Base-by-base conservation (phyloP, 2,113 vertebrate species). In the Ivindomyrus marchei region DNA sequence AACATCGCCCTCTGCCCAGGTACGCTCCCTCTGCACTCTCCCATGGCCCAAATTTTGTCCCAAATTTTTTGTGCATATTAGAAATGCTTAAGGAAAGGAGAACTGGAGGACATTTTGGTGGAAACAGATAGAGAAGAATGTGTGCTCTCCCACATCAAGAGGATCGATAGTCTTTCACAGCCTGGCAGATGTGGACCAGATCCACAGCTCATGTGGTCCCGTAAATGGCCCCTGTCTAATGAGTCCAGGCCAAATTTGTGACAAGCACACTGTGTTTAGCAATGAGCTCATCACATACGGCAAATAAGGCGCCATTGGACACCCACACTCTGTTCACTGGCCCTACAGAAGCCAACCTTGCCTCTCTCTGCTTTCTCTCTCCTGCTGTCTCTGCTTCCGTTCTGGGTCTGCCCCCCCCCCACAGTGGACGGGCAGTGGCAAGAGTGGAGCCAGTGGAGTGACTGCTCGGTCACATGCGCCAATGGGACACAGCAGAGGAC, bases 1-100 rank as follows among this genome's bases (percentile, higher is more conserved):
- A 99, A 99, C 96, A 99, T 99, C 94, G 98, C 98, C 91, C 97
- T 99, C 89, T 99, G 98, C 91, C 98, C 98, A 96, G 98, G 98
- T 99, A 93, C 90, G 3, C 36, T 46, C 3, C 47, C 31, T 52
- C 47, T 21, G 3, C 74, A 13, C 42, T 80, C 42, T 39, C 53
- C 83, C 42, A 11, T 17, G 21, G 46, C n/a, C 58, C 49, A 8
- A 88, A n/a, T 49, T 83, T 85, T 50, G 84, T 85, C 58, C 6
- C 39, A 85, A 88, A 62, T 90, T 90, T 90, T 53, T 6, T 89
- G 66, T 49, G 7, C 24, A n/a, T n/a, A 21, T 70, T 80, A 2
- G 70, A 39, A 77, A 77, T 24, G 21, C 84, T 50, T 46, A 0
- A 47, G 84, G 47, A 90, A 87, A 85, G n/a, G 77, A 70, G 21